A percentile compares a stretch with the other conserved stretches of the same genome.
Evolutionary conservation across 1,140 invertebrate species (phyloP).

Genomic region (Popillia japonica): DNA sequence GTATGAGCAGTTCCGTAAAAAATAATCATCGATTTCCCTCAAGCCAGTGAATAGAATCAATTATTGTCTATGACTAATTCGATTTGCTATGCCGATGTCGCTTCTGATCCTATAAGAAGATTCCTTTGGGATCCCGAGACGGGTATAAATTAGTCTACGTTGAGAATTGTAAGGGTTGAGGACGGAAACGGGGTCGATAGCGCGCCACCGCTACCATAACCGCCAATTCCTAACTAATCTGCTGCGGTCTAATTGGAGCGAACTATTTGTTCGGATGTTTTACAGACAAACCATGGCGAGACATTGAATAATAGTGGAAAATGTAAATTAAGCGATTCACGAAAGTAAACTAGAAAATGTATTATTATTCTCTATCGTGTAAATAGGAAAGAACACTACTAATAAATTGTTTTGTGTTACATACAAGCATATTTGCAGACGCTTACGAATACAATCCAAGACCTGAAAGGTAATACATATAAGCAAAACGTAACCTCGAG

Average conservation of each 20-base stretch:
- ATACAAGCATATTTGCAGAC: neutral
- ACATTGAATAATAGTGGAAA: neutral
- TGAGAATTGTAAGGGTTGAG: neutral
- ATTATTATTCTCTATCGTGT: neutral
- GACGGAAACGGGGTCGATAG: neutral
- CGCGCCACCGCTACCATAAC: neutral
- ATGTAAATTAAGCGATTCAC: slow-evolving; percentile 6
- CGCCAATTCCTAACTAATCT: slow-evolving; percentile 10
- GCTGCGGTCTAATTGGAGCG: slow-evolving; percentile 9
- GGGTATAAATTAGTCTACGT: neutral
- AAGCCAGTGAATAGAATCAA: neutral
- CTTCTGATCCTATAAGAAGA: neutral
- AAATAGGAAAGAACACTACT: neutral
- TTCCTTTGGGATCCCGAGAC: neutral
- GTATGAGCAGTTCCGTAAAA: neutral
- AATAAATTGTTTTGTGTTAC: neutral
- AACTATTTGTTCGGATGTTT: neutral
- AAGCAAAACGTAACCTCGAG: neutral
- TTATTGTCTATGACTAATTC: slow-evolving; percentile 19
- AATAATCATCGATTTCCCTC: neutral
- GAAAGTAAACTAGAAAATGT: no score
- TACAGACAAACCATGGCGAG: neutral
- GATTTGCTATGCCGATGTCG: neutral
- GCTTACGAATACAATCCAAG: neutral
- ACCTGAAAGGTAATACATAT: neutral